Conservation (phyloP, 37 sponge, comb jelly and placozoan species). For the Corticium candelabrum region DNA sequence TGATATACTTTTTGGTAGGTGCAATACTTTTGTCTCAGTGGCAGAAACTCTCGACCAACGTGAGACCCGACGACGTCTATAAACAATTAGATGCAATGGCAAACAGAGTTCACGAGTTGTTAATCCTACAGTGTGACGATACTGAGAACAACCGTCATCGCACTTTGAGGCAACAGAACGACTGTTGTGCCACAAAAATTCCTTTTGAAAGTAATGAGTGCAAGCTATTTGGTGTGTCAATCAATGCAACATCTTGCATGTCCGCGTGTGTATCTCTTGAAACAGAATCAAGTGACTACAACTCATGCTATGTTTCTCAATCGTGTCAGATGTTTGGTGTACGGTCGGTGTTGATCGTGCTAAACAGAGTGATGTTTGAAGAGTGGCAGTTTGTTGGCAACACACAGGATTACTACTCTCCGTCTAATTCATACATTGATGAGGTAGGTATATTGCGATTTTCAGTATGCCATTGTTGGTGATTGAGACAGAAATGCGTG, state of each 20-base stretch:
- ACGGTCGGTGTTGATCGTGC: conserved; percentile 2
- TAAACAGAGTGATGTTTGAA: conserved; percentile 34
- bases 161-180: too few relatives aligned
- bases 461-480: too few relatives aligned
- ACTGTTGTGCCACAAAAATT: neutral
- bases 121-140: neutral
- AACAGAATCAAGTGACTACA: too few relatives aligned
- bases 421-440: conserved; percentile 32
- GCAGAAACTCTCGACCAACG: conserved; percentile 12
- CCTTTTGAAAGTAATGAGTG: neutral
- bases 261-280: too few relatives aligned
- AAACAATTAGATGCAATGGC: conserved; percentile 26
- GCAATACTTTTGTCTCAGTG: conserved; percentile 31
- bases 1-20: conserved; percentile 16
- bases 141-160: too few relatives aligned
- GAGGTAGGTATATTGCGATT: neutral
- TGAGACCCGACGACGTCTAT: neutral
- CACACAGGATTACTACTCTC: conserved; percentile 17
- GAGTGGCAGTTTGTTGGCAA: conserved; percentile 15
- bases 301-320: too few relatives aligned
- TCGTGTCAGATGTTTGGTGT: too few relatives aligned
- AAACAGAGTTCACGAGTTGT: conserved; percentile 5
- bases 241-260: too few relatives aligned
- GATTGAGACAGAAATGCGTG: too few relatives aligned
- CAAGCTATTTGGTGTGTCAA: neutral